Evolutionary conservation across 2,888 invertebrate species (phyloP).

Genomic region (Acleris holmiana): DNA sequence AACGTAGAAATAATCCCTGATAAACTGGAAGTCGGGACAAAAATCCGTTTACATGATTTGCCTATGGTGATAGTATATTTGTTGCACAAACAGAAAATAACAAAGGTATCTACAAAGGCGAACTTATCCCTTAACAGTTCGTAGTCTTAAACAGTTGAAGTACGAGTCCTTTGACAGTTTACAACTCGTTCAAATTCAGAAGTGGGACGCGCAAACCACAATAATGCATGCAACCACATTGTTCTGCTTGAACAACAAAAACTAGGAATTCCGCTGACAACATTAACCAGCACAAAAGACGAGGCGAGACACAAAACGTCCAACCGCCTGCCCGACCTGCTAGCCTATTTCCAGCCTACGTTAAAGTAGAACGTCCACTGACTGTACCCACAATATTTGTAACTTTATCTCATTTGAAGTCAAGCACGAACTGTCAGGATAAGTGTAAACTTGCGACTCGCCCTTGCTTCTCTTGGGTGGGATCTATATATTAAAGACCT

Average conservation of each 20-base stretch:
- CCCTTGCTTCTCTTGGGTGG: too few relatives aligned
- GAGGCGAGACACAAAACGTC: slow-evolving; percentile 19
- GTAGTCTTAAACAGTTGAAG: neutral
- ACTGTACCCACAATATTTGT: neutral
- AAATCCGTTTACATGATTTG: too few relatives aligned
- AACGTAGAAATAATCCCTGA: too few relatives aligned
- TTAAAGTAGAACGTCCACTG: slow-evolving; percentile 1
- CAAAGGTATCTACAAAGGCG: too few relatives aligned
- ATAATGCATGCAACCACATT: slow-evolving; percentile 7
- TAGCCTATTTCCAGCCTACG: slow-evolving; percentile 22
- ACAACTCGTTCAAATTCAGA: slow-evolving; percentile 10
- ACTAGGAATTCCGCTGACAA: slow-evolving; percentile 22
- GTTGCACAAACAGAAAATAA: too few relatives aligned
- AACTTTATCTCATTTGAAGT: neutral
- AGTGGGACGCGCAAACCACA: slow-evolving; percentile 9
- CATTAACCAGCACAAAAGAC: slow-evolving; percentile 17
- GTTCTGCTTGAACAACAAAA: slow-evolving; percentile 17
- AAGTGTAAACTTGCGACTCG: neutral
- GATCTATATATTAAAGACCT: too few relatives aligned
- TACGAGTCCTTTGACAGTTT: neutral
- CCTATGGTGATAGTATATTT: too few relatives aligned
- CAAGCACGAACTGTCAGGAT: neutral
- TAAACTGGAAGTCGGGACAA: too few relatives aligned
- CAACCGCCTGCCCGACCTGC: slow-evolving; percentile 7
- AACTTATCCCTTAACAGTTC: too few relatives aligned